Conservation (phyloP, 1,140 invertebrate species). For the Eulimnadia texana region DNA sequence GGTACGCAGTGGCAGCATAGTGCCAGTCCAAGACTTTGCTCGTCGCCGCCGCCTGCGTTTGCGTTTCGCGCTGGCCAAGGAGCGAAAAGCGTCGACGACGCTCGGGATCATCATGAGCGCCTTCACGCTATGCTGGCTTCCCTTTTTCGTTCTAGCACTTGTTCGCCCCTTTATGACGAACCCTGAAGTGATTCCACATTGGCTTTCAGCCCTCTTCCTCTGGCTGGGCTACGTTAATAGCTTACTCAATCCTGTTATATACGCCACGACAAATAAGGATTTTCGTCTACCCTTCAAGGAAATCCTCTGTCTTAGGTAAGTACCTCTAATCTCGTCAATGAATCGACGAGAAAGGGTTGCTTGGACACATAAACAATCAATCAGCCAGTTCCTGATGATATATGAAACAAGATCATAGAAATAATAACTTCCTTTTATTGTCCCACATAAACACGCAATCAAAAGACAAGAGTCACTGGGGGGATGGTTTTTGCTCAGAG, state of each 20-base stretch:
- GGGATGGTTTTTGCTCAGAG: no score
- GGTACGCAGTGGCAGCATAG: not conserved
- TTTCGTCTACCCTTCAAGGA: constrained; percentile 85
- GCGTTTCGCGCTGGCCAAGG: not conserved
- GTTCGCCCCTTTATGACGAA: constrained; percentile 58
- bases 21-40: not conserved
- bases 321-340: constrained; percentile 78
- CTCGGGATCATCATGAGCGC: constrained; percentile 95
- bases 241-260: constrained; percentile 82
- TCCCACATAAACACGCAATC: no score
- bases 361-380: no score
- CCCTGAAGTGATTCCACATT: constrained; percentile 36
- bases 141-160: constrained; percentile 86
- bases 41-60: not conserved
- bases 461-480: no score
- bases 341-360: no score
- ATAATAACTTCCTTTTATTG: no score
- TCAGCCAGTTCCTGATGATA: no score
- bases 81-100: constrained; percentile 62
- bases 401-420: no score
- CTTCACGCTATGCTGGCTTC: constrained; percentile 91
- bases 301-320: constrained; percentile 73
- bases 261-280: constrained; percentile 79
- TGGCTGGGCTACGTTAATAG: constrained; percentile 92
- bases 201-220: constrained; percentile 47